phyloP scores from a whole-genome alignment of 2,113 vertebrate species.

The Macroglossus sobrinus region DNA sequence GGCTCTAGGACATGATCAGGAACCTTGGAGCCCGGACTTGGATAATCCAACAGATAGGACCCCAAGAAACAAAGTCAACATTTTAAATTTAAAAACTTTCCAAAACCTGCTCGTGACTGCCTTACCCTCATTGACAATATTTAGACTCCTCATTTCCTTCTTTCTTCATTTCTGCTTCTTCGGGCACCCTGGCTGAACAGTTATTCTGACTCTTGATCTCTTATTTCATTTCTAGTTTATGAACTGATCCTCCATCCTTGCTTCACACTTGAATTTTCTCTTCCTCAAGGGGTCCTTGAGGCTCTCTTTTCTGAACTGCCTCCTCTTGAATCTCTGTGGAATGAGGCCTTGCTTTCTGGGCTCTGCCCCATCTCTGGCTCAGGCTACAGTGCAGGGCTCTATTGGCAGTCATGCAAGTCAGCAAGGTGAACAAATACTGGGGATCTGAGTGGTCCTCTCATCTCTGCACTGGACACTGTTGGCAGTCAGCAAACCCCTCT shows the following conservation, averaged over 20 bases:
- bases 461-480: background rate
- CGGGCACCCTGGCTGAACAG: rapidly evolving
- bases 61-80: background rate
- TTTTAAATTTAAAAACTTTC: background rate
- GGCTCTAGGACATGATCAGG: background rate
- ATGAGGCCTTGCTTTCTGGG: background rate
- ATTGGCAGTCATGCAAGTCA: background rate
- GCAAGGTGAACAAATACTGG: background rate
- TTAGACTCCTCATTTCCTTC: background rate
- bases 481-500: background rate
- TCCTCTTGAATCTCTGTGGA: background rate
- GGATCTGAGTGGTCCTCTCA: background rate
- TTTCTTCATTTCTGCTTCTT: background rate
- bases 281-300: background rate
- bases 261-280: background rate
- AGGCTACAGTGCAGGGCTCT: too few species aligned
- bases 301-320: background rate
- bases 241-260: background rate
- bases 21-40: background rate
- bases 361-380: background rate
- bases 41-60: background rate
- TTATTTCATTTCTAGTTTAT: background rate
- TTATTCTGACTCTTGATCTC: background rate
- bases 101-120: background rate
- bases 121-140: background rate